phyloP scores from a whole-genome alignment of 2,797 vertebrate species.

The Sciurus carolinensis region DNA sequence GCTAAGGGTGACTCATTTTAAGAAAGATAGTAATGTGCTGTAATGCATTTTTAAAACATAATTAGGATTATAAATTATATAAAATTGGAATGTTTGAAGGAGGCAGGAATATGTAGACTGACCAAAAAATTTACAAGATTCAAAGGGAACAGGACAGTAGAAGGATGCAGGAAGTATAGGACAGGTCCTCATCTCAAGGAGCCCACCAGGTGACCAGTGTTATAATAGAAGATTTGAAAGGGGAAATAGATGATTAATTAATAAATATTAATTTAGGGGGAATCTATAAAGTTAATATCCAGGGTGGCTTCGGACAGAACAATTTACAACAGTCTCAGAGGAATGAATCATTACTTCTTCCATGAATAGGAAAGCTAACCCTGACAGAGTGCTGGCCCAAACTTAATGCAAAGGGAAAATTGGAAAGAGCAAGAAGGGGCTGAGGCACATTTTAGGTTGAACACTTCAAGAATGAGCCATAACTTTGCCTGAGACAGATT shows the following conservation, averaged over 20 bases:
- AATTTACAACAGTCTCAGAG: not conserved
- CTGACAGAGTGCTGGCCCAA: not conserved
- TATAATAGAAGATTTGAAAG: not conserved
- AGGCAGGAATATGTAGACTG: not conserved
- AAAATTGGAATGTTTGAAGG: constrained; percentile 1
- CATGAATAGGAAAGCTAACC: not conserved
- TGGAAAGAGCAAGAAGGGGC: not conserved
- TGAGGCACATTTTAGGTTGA: not conserved
- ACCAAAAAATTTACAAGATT: not conserved
- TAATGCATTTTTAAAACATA: not conserved
- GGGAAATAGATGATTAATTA: not conserved
- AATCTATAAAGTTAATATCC: not conserved
- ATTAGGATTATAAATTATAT: not conserved
- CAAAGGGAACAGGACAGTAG: not conserved
- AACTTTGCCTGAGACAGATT: not conserved
- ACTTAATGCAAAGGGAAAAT: not conserved
- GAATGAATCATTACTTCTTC: constrained; percentile 27
- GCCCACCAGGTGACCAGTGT: not conserved
- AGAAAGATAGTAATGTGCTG: not conserved
- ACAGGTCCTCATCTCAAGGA: not conserved
- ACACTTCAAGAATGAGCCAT: not conserved
- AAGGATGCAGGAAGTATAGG: not conserved
- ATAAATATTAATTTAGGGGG: not conserved
- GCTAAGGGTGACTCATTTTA: not conserved
- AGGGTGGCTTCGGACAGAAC: not conserved